Base-by-base conservation (phyloP, 2,888 invertebrate genomes). In the Sesia apiformis region DNA sequence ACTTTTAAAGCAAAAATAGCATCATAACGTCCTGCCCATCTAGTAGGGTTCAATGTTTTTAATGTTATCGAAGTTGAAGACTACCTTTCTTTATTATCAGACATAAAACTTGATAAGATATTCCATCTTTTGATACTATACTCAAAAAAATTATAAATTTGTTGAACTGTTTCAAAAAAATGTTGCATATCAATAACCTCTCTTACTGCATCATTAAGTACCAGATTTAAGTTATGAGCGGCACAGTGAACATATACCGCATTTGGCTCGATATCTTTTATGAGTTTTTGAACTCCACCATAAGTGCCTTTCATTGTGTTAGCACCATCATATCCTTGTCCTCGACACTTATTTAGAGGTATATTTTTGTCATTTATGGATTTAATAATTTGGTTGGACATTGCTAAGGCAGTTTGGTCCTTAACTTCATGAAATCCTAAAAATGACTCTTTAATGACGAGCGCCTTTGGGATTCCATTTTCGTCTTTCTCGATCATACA, bases 101-200 rank as follows among this genome's bases (percentile, higher is more conserved):
- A 51, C 56, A 57, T 53, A 51, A 59, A 59, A 56, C 54, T 57
- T 52, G 56, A 59, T 57, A 57, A 57, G 43, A 59, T 56, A 57
- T 57, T 57, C 55, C 56, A 59, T 55, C 57, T 53, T 57, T 56
- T 57, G 52, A 57, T 57, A 57, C 55, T 57, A 56, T 54, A 40
- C 53, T 55, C 57, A 49, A 57, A 55, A 53, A 51, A 55, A 52
- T n/a, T 38, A 39, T 41, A 56, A 49, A 54, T 49, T 54, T 56
- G 50, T 54, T 54, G 54, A 54, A 56, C 54, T 52, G 54, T 56
- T 43, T 54, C 42, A 53, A 56, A 56, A 56, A 56, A 50, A 41
- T 5, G 5, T 52, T 52, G 52, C 52, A 56, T 54, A 53, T 55
- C 50, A 54, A 41, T 41, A 41, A 41, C 41, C 41, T 41, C 41